Conservation (phyloP, 1,140 invertebrate species). For the Panonychus citri region DNA sequence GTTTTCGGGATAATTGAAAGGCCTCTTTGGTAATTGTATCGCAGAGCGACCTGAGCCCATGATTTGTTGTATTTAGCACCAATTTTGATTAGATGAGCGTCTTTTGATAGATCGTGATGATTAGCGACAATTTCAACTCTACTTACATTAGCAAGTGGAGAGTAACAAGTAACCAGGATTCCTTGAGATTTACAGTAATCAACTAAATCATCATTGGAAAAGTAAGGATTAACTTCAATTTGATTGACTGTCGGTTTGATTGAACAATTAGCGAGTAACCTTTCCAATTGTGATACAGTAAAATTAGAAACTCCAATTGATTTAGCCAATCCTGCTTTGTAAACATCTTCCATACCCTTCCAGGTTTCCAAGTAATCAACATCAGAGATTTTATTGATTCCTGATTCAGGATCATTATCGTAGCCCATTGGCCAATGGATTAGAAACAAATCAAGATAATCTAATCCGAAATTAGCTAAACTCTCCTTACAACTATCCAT, state of each 20-base stretch:
- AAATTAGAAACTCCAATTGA: constrained; percentile 80
- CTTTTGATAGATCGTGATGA: constrained; percentile 25
- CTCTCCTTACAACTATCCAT: no score
- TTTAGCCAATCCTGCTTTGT: constrained; percentile 39
- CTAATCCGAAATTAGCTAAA: constrained; percentile 37
- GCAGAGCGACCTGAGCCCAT: constrained; percentile 32
- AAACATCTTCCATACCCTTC: constrained; percentile 19
- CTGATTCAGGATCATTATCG: neutral
- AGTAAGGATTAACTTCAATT: constrained; percentile 28
- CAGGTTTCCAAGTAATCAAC: constrained; percentile 3
- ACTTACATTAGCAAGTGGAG: constrained; percentile 21
- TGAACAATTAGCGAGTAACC: constrained; percentile 36
- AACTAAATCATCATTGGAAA: constrained; percentile 24
- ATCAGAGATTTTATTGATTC: constrained; percentile 1
- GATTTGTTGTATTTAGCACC: constrained; percentile 40
- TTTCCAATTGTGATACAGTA: constrained; percentile 50
- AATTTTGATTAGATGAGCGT: constrained; percentile 36
- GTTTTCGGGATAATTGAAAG: constrained; percentile 53
- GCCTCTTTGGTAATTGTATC: constrained; percentile 40
- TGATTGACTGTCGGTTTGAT: constrained; percentile 46
- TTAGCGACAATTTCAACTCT: neutral
- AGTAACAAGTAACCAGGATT: constrained; percentile 25
- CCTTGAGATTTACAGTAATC: constrained; percentile 22
- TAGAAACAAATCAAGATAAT: constrained; percentile 57
- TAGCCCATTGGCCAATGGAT: constrained; percentile 45